These are phyloP conservation scores for Pterostichus madidus DNA, from an alignment of 2,888 invertebrate genomes.

Conservation along the genomic window DNA sequence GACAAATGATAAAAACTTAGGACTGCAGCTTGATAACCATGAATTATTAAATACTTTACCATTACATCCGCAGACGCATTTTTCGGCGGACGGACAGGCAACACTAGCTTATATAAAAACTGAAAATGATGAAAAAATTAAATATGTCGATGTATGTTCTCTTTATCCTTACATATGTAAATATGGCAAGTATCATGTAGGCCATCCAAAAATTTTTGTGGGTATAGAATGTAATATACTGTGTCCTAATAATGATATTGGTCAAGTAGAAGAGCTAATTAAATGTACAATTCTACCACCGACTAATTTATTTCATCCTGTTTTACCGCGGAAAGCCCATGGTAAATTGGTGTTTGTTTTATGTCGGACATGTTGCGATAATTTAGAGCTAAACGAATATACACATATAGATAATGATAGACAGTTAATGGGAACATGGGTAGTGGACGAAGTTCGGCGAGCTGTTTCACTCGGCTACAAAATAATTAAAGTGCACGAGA, in stretches of 20 bases:
- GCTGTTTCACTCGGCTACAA: too few species aligned
- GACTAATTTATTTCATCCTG: conserved; percentile 69
- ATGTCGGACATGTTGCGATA: too few species aligned
- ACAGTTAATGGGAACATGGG: conserved; percentile 70
- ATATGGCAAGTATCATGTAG: conserved; percentile 31
- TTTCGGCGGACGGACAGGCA: too few species aligned
- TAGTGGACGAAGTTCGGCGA: conserved; percentile 71
- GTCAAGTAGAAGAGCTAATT: conserved; percentile 18
- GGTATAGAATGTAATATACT: background rate
- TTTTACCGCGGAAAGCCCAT: conserved; percentile 71
- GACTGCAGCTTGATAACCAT: conserved; percentile 21
- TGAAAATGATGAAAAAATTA: too few species aligned
- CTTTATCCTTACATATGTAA: conserved; percentile 38
- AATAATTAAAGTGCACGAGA: too few species aligned
- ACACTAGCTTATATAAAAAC: too few species aligned
- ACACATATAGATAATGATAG: conserved; percentile 70
- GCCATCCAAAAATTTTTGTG: conserved; percentile 4
- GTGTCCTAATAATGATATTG: conserved; percentile 23
- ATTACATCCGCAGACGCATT: background rate
- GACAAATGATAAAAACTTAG: conserved; percentile 14
- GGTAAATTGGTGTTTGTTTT: conserved; percentile 72
- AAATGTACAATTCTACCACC: too few species aligned
- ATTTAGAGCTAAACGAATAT: conserved; percentile 68
- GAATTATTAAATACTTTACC: background rate
- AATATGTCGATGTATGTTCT: too few species aligned